Evolutionary conservation across 2,797 vertebrate genomes (phyloP), one percentile per base, ranked within the genome.

Genomic region (Linurgus olivaceus): DNA sequence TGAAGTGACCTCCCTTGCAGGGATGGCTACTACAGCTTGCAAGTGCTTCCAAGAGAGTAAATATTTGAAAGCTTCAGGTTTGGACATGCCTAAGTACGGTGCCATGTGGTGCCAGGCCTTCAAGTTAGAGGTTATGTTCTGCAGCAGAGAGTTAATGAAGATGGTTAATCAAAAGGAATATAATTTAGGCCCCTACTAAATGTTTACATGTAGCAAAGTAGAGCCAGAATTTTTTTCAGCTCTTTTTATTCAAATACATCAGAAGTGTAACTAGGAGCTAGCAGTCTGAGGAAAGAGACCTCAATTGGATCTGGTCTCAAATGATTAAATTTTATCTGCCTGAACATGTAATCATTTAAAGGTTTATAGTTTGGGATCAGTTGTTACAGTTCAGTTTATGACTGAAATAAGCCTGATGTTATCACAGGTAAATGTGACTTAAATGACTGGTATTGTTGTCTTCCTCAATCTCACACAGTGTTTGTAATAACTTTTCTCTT

Each of bases 361-460:
- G 74, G 68, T 92, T 94, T 93, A 84, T 29, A 67, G 68, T 94
- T 95, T 94, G 91, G 84, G 79, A 91, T 82, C 91, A 58, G 29
- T 71, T 70, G 50, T 76, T 93, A 57, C 21, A 71, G 51, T 66
- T 94, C 85, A 70, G 67, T 92, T 90, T 95, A 76, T 75, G 44
- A 68, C 58, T 95, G 84, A 80, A 75, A 93, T 92, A 92, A 96
- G 37, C 54, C 83, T 86, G 66, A n/a, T 66, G 47, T 81, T 95
- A 86, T 85, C 50, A 37, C 71, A 94, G 42, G 29, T 65, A 76
- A 63, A 58, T 88, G 66, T 63, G 57, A 51, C 68, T 50, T 90
- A 90, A 97, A 95, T 87, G 11, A 68, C 29, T 67, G 31, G 23
- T 59, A 40, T 87, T 18, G 1, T 88, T 91, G 90, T 89, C 67